phyloP scores from a whole-genome alignment of 2,113 vertebrate genomes.

The Gasterosteus aculeatus region DNA sequence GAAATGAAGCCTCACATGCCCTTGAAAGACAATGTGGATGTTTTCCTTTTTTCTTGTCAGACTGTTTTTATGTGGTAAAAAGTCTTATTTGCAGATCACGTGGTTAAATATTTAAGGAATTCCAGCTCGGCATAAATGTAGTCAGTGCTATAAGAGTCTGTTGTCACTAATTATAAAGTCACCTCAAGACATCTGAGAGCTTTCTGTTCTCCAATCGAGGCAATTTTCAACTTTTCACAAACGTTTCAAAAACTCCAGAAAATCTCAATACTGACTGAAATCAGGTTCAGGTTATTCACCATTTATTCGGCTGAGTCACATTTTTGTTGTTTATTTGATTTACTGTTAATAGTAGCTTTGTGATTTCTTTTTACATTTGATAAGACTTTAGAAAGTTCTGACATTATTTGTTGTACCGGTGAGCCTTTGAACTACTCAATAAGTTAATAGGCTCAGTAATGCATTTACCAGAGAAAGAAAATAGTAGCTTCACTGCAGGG shows the following conservation, averaged over 20 bases:
- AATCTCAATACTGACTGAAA: no score
- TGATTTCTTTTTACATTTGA: not conserved
- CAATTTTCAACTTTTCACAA: not conserved
- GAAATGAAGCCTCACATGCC: no score
- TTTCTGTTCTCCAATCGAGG: not conserved
- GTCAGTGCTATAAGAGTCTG: not conserved
- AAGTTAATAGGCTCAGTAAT: not conserved
- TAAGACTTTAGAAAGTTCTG: not conserved
- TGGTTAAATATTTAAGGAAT: not conserved
- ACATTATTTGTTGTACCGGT: not conserved
- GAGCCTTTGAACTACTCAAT: not conserved
- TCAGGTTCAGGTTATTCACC: not conserved
- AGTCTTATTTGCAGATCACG: not conserved
- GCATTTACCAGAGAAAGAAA: not conserved
- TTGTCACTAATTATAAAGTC: not conserved
- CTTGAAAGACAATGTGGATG: no score
- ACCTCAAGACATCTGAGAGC: not conserved
- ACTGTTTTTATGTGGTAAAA: not conserved
- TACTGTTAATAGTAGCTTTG: not conserved
- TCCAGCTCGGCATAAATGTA: not conserved
- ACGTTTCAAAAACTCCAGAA: not conserved
- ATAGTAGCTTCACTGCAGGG: not conserved
- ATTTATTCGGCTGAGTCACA: not conserved
- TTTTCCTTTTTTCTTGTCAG: no score
- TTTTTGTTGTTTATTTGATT: not conserved